Conservation (phyloP, 53 echinoderm and acorn worm genomes). For the Hippasteria phrygiana region DNA sequence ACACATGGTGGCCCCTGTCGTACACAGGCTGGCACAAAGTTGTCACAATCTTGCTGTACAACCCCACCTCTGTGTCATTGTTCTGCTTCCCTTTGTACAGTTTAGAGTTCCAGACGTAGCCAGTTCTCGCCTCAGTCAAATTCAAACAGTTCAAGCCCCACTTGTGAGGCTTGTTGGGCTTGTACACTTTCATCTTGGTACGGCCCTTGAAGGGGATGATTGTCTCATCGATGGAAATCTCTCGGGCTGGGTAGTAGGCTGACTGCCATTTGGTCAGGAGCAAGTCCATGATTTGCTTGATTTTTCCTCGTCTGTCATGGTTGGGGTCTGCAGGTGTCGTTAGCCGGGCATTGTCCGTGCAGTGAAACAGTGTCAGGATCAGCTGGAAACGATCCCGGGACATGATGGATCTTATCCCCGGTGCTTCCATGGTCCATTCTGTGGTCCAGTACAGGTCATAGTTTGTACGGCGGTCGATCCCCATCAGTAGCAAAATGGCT, state of each 20-base stretch:
- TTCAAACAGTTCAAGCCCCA: conserved; percentile 54
- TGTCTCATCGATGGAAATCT: conserved; percentile 41
- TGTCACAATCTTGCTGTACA: conserved; percentile 7
- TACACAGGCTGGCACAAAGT: conserved; percentile 12
- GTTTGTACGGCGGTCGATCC: neutral
- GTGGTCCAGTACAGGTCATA: conserved; percentile 39
- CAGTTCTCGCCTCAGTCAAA: conserved; percentile 14
- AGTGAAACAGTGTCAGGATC: conserved; percentile 32
- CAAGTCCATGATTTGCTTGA: conserved; percentile 18
- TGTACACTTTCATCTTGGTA: conserved; percentile 27
- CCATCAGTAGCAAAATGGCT: conserved; percentile 22
- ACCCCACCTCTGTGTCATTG: conserved; percentile 19
- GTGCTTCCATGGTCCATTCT: conserved; percentile 17
- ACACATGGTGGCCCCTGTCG: conserved; percentile 42
- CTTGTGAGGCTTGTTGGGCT: conserved; percentile 61
- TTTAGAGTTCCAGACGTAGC: conserved; percentile 43
- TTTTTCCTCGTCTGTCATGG: conserved; percentile 31
- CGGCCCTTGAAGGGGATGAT: conserved; percentile 52
- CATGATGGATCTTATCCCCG: conserved; percentile 36
- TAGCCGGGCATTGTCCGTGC: conserved; percentile 51
- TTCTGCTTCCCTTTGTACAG: conserved; percentile 15
- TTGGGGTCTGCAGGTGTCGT: neutral
- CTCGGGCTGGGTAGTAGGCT: conserved; percentile 45
- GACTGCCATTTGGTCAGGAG: conserved; percentile 9
- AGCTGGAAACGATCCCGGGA: conserved; percentile 26